A percentile compares a stretch with the other conserved stretches of the same genome.
Evolutionary conservation across 2,797 vertebrate genomes (phyloP).

Genomic region (Halcyon leucocephala): DNA sequence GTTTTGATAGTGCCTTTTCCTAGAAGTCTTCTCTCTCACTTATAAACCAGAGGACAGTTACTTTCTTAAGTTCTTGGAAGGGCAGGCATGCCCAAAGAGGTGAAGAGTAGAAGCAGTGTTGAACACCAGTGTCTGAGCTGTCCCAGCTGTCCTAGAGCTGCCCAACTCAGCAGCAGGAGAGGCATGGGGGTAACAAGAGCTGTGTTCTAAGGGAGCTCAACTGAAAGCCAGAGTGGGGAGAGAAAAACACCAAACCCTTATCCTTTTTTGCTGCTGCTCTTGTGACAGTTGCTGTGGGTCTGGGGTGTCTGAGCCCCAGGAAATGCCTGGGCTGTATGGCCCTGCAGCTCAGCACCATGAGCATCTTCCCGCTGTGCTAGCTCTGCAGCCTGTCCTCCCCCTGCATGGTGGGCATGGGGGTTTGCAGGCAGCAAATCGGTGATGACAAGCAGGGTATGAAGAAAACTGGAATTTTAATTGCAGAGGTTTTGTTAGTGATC

Average conservation of each 20-base stretch:
- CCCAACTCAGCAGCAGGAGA: not conserved
- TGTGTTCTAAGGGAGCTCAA: not conserved
- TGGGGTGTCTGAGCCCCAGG: not conserved
- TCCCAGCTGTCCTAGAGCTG: not conserved
- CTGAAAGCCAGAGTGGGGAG: fast-evolving
- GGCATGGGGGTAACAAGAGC: fast-evolving
- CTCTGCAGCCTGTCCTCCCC: not conserved
- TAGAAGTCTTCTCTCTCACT: not conserved
- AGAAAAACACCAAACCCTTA: no score
- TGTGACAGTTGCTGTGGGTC: not conserved
- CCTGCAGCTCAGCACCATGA: fast-evolving
- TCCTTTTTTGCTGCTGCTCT: not conserved
- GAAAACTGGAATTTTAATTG: not conserved
- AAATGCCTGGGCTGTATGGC: not conserved
- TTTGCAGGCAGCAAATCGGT: fast-evolving
- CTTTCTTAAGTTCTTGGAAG: not conserved
- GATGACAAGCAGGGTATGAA: not conserved
- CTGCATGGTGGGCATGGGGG: fast-evolving
- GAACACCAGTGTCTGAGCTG: not conserved
- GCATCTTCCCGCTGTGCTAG: not conserved
- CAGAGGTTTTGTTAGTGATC: not conserved
- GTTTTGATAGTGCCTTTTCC: not conserved
- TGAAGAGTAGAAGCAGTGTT: not conserved
- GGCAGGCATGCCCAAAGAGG: not conserved
- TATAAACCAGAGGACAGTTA: not conserved